Evolutionary conservation across 2,113 vertebrate genomes (phyloP).

Genomic region (Cheirogaleus medius): DNA sequence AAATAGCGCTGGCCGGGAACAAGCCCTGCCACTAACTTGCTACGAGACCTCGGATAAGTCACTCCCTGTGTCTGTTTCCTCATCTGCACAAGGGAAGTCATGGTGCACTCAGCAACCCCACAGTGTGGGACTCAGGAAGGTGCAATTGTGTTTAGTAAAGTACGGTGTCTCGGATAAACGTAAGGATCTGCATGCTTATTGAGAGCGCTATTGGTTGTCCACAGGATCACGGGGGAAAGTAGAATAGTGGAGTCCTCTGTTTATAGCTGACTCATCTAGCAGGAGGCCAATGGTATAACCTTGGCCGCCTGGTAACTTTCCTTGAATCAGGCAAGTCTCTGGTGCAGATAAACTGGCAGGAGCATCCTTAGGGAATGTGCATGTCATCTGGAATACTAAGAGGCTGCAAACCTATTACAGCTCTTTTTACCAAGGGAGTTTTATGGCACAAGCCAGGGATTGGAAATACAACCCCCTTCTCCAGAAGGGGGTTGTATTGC

Average conservation of each 20-base stretch:
- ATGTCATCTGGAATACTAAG: background rate
- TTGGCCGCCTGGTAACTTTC: slow-evolving; percentile 74
- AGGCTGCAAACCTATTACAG: background rate
- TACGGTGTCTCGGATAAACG: background rate
- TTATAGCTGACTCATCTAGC: slow-evolving; percentile 77
- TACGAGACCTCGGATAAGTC: background rate
- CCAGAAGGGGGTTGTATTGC: too few species aligned
- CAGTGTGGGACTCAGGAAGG: background rate
- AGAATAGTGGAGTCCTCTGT: slow-evolving; percentile 1
- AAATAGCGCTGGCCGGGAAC: background rate
- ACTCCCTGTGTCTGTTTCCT: background rate
- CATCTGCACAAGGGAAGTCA: background rate
- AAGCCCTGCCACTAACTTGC: background rate
- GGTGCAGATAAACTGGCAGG: slow-evolving; percentile 53
- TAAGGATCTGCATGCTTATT: background rate
- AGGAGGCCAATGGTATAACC: slow-evolving; percentile 59
- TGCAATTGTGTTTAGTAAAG: background rate
- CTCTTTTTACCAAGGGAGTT: background rate
- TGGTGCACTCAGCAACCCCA: background rate
- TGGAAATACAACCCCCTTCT: background rate
- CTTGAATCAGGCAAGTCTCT: slow-evolving; percentile 62
- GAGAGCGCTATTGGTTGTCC: background rate
- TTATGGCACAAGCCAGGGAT: background rate
- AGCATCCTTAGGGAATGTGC: background rate
- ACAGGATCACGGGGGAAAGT: background rate